These are phyloP conservation scores for Glossophaga mutica DNA, from an alignment of 2,797 vertebrate genomes.

Conservation along the genomic window DNA sequence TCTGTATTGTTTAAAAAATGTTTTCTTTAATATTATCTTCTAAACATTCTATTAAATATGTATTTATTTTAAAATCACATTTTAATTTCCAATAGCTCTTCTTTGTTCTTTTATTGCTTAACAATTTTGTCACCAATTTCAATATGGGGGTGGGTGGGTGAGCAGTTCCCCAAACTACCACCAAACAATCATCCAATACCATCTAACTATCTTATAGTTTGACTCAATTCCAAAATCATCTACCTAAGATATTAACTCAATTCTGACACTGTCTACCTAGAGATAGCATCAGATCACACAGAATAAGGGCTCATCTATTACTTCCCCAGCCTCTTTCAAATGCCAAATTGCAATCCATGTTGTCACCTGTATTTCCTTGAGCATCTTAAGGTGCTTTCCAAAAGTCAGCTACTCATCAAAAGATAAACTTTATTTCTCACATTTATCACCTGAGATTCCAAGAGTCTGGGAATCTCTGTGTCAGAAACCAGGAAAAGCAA, in stretches of 20 bases:
- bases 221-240: not conserved
- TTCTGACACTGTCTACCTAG: not conserved
- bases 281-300: not conserved
- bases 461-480: not conserved
- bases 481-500: not conserved
- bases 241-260: not conserved
- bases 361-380: not conserved
- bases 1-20: not conserved
- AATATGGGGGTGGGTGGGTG: too few relatives aligned
- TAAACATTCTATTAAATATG: not conserved
- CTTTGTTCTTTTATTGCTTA: not conserved
- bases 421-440: not conserved
- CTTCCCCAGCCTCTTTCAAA: not conserved
- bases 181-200: not conserved
- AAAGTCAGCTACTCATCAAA: not conserved
- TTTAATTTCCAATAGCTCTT: slow-evolving; percentile 15
- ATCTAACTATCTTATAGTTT: not conserved
- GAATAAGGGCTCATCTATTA: not conserved
- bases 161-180: not conserved
- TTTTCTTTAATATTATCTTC: not conserved
- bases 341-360: not conserved
- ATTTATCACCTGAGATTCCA: not conserved
- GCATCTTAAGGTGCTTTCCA: not conserved
- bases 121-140: not conserved
- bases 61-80: not conserved